Evolutionary conservation across 2,113 vertebrate genomes (phyloP), one percentile per base, ranked within the genome.

Genomic region (Nothoprocta perdicaria): DNA sequence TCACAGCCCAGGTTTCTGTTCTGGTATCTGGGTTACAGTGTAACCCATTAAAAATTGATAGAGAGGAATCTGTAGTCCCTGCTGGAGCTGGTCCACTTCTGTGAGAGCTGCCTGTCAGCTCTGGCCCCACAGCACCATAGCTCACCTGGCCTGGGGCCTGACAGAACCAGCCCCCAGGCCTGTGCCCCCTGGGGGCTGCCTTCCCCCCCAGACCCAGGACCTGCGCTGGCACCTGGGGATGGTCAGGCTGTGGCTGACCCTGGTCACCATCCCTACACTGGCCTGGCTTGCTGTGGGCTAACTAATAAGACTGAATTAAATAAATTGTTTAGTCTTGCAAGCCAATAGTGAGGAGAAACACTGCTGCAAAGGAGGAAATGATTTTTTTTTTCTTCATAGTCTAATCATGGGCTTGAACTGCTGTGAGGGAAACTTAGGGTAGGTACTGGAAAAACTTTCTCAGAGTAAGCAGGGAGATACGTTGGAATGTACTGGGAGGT

Each of bases 181-280:
- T 62, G 60, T 13, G 33, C 60, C 60, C 12, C 19, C 60, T 24
- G 33, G n/a, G 12, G 27, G 53, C 50, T 52, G 40, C 35, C 2
- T 0, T n/a, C 58, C 31, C 40, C 48, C 18, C 9, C 24, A 35
- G 62, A 7, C 8, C 5, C 33, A 24, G 23, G 19, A 46, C 45
- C 27, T 2, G 1, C 29, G 15, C 7, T 38, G 67, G 14, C 1
- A 0, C n/a, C 22, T 69, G 48, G 26, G 21, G 35, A 11, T 33
- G 57, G 22, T 24, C 53, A 55, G 14, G 53, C 53, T 29, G 53
- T 55, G 53, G 27, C 53, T 9, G 14, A 15, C 53, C 53, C 53
- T 29, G 53, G 27, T 16, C 29, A 57, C 53, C 53, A 31, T 31
- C 1, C 1, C 17, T 0, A 24, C 50, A n/a, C 8, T 0, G 1